Percentiles rank a stretch among this genome's conserved stretches.
These are phyloP conservation scores for Tenebrio molitor DNA, from an alignment of 1,140 invertebrate genomes.

Conservation along the genomic window DNA sequence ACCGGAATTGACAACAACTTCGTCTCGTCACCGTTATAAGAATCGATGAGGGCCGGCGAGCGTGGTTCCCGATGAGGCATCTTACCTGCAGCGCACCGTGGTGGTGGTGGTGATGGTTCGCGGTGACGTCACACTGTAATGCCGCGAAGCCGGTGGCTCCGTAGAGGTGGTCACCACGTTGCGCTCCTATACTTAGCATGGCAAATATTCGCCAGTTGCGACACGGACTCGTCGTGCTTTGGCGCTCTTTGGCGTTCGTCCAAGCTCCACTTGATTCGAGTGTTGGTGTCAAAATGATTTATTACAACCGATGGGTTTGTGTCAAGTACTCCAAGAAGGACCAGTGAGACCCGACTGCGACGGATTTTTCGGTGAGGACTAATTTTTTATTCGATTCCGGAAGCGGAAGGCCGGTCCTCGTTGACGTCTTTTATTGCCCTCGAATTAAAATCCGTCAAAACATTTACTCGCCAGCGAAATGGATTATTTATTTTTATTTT, in stretches of 20 bases:
- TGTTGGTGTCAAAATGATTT: constrained; percentile 26
- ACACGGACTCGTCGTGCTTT: constrained; percentile 23
- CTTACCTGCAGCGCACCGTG: neutral
- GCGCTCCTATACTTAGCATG: constrained; percentile 35
- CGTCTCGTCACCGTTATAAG: too few relatives aligned
- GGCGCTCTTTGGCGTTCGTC: constrained; percentile 22
- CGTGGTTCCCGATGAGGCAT: neutral
- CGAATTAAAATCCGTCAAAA: neutral
- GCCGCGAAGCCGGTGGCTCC: constrained; percentile 17
- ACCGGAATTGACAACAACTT: too few relatives aligned
- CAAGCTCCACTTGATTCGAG: constrained; percentile 11
- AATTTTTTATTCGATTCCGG: too few relatives aligned
- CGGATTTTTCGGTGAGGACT: too few relatives aligned
- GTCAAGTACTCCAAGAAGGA: constrained; percentile 29
- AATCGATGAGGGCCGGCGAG: too few relatives aligned
- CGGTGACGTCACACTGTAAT: constrained; percentile 19
- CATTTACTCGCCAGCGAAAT: too few relatives aligned
- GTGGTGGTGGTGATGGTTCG: constrained; percentile 9
- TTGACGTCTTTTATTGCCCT: neutral
- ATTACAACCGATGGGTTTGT: constrained; percentile 33
- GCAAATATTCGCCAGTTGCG: constrained; percentile 33
- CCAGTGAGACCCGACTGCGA: too few relatives aligned
- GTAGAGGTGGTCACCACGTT: constrained; percentile 37
- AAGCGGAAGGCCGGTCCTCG: neutral
- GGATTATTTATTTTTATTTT: too few relatives aligned